Percentiles rank a stretch among this genome's conserved stretches.
Evolutionary conservation across 2,888 invertebrate species (phyloP).

Genomic region (Callinectes sapidus): DNA sequence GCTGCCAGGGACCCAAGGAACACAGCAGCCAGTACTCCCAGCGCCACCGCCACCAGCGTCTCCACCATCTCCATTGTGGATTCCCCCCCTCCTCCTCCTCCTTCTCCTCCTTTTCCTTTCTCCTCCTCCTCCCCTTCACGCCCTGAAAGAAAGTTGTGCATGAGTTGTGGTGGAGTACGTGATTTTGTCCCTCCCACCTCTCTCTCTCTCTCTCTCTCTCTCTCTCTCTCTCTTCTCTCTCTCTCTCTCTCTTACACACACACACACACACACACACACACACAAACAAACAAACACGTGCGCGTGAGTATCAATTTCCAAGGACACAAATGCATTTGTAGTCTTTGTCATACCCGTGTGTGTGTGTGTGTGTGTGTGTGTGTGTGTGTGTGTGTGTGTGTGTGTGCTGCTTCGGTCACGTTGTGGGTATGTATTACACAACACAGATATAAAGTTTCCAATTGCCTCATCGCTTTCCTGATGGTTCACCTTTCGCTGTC

Average conservation of each 20-base stretch:
- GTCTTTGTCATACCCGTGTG: neutral
- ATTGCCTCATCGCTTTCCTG: neutral
- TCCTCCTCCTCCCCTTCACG: neutral
- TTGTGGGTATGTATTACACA: neutral
- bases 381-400: conserved; percentile 9
- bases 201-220: too few species aligned
- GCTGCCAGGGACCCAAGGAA: conserved; percentile 68
- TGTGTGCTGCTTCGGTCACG: neutral
- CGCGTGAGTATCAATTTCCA: conserved; percentile 28
- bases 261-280: conserved; percentile 38
- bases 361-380: conserved; percentile 9
- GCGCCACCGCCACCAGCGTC: conserved; percentile 66
- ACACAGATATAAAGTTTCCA: neutral
- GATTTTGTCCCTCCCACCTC: too few species aligned
- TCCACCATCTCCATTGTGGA: conserved; percentile 66
- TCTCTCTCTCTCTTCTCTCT: too few species aligned
- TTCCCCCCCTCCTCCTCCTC: neutral
- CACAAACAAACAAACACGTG: conserved; percentile 16
- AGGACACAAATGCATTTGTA: conserved; percentile 7
- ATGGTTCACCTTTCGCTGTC: neutral
- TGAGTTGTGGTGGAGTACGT: too few species aligned
- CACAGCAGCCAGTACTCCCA: conserved; percentile 67
- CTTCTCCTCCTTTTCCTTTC: neutral
- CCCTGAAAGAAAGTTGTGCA: too few species aligned
- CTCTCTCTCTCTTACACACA: neutral